These are phyloP conservation scores for Conchocele bisecta DNA, from an alignment of 2,888 invertebrate species.

Conservation along the genomic window DNA sequence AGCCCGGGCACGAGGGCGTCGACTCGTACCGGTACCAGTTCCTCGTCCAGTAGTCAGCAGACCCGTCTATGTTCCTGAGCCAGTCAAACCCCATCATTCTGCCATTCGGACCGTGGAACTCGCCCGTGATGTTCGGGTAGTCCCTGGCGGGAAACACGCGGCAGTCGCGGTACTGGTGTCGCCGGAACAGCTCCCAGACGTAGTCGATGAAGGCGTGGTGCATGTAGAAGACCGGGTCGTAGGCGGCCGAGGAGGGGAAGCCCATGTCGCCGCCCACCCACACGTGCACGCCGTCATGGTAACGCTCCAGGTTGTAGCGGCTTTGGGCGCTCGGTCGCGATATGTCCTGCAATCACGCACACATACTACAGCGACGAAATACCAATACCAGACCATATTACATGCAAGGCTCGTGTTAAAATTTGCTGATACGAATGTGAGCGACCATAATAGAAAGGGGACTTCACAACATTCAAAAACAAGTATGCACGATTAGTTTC, in stretches of 20 bases:
- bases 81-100: constrained; percentile 35
- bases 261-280: constrained; percentile 69
- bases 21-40: constrained; percentile 40
- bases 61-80: constrained; percentile 35
- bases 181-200: constrained; percentile 65
- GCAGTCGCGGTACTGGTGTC: constrained; percentile 24
- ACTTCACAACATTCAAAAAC: no score
- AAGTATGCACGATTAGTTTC: no score
- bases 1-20: constrained; percentile 40
- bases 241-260: constrained; percentile 52
- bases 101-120: constrained; percentile 10
- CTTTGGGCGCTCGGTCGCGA: constrained; percentile 37
- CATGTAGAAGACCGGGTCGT: constrained; percentile 68
- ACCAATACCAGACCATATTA: no score
- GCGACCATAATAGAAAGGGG: no score
- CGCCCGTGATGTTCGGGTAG: constrained; percentile 21
- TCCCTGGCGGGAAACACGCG: constrained; percentile 30
- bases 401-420: no score
- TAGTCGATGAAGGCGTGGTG: constrained; percentile 69
- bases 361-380: neutral
- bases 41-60: constrained; percentile 24
- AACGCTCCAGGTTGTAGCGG: constrained; percentile 61
- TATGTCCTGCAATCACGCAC: constrained; percentile 27
- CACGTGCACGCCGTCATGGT: constrained; percentile 60
- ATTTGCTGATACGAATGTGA: no score